Evolutionary conservation across 2,888 invertebrate genomes (phyloP), one percentile per base, ranked within the genome.

Genomic region (Pseudococcus jackbeardsleyi): DNA sequence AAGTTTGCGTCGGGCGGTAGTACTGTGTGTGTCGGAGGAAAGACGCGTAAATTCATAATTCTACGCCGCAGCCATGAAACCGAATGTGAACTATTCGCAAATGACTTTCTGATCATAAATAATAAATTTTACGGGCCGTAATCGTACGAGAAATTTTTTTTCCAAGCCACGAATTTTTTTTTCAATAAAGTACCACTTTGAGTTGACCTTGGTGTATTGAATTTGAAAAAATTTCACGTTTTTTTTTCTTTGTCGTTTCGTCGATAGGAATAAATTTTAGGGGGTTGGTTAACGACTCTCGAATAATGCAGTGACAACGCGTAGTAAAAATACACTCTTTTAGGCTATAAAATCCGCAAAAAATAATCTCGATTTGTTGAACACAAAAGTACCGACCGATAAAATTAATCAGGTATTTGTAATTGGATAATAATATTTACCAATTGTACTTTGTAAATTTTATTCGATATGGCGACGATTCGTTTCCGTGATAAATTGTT

Each of bases 61-160:
- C 7, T n/a, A n/a, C 17, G 15, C 59, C n/a, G n/a, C n/a, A 59
- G 42, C 42, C 50, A 50, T 50, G 50, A 50, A 50, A 50, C 12
- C 50, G 59, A 59, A 59, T 59, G 59, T 17, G n/a, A 59, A n/a
- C 59, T 59, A 59, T 59, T n/a, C 7, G n/a, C 7, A 59, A 59
- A 59, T 59, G 59, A 59, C 59, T 59, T 59, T 59, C 59, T 59
- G n/a, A n/a, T n/a, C 59, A n/a, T n/a, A n/a, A 59, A 59, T 59
- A 59, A 59, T 50, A 50, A 50, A 50, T 50, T 50, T 50, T 15
- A 15, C 50, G 12, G 15, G 59, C 59, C 15, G n/a, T n/a, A 59
- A 59, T 59, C 15, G 59, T 7, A n/a, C 8, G 5, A n/a, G 9
- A 42, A 42, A 42, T 8, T 42, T 54, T 42, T 54, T 59, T 59